Conservation (phyloP, 1,140 invertebrate genomes). For the Trypoxylus dichotomus region DNA sequence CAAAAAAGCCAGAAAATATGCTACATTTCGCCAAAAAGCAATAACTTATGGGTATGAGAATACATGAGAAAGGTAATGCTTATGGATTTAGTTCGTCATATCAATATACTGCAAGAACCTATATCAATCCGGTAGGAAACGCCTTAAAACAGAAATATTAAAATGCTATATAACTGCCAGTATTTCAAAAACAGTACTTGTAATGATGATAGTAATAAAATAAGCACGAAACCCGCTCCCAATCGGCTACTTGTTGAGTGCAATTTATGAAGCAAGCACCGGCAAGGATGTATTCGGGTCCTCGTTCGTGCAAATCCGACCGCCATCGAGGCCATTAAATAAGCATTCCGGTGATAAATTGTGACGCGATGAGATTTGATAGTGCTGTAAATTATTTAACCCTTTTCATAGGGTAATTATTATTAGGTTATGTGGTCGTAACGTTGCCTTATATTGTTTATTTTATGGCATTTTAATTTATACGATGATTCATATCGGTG, state of each 20-base stretch:
- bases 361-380: slow-evolving; percentile 55
- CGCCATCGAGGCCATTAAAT: slow-evolving; percentile 51
- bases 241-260: slow-evolving; percentile 56
- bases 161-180: not conserved
- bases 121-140: too few species aligned
- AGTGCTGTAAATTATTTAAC: slow-evolving; percentile 55
- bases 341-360: slow-evolving; percentile 55
- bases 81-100: too few species aligned
- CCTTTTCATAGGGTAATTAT: slow-evolving; percentile 53
- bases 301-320: slow-evolving; percentile 47
- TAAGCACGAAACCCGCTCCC: slow-evolving; percentile 49
- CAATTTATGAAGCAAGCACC: slow-evolving; percentile 51
- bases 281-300: slow-evolving; percentile 43
- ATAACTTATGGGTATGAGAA: too few species aligned
- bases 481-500: slow-evolving; percentile 27
- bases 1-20: too few species aligned
- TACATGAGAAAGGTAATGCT: too few species aligned
- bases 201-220: slow-evolving; percentile 54
- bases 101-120: too few species aligned
- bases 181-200: slow-evolving; percentile 15
- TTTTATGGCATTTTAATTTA: slow-evolving; percentile 45
- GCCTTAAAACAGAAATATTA: not conserved
- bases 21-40: too few species aligned
- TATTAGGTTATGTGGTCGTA: slow-evolving; percentile 49
- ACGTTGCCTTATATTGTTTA: slow-evolving; percentile 41